These are phyloP conservation scores for Heterochromis multidens DNA, from an alignment of 2,113 vertebrate species.

Conservation along the genomic window DNA sequence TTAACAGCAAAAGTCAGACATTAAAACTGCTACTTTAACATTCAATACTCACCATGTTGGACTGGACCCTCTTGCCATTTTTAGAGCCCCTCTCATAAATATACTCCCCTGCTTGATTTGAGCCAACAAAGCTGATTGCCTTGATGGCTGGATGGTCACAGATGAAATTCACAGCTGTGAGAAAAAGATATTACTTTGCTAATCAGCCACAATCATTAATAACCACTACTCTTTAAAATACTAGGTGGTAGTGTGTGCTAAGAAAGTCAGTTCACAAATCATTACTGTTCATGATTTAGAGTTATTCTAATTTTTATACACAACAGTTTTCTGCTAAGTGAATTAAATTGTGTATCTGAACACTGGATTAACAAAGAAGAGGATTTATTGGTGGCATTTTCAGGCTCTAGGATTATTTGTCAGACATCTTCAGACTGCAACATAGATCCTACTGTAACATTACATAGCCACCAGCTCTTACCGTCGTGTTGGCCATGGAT, in stretches of 20 bases:
- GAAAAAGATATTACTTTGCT: conserved; percentile 37
- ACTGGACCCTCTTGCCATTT: conserved; percentile 95
- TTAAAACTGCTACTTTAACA: background rate
- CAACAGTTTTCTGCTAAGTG: background rate
- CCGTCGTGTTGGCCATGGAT: conserved; percentile 93
- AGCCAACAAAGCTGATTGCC: conserved; percentile 98
- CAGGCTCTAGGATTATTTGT: background rate
- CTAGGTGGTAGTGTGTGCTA: too few relatives aligned
- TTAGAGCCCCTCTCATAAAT: conserved; percentile 94
- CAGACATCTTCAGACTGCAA: background rate
- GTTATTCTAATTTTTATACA: background rate
- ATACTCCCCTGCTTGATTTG: conserved; percentile 95
- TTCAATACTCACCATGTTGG: conserved; percentile 87
- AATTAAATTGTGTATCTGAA: background rate
- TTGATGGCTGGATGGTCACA: conserved; percentile 96
- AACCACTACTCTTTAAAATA: background rate
- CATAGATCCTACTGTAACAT: background rate
- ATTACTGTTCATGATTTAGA: background rate
- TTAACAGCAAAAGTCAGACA: background rate
- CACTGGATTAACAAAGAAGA: background rate
- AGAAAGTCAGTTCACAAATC: too few relatives aligned
- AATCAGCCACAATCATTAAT: background rate
- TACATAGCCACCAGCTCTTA: conserved; percentile 46
- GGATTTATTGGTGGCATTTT: background rate
- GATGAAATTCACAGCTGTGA: conserved; percentile 90